Base-by-base conservation (phyloP, 2,888 invertebrate species). In the Habrosyne pyritoides region DNA sequence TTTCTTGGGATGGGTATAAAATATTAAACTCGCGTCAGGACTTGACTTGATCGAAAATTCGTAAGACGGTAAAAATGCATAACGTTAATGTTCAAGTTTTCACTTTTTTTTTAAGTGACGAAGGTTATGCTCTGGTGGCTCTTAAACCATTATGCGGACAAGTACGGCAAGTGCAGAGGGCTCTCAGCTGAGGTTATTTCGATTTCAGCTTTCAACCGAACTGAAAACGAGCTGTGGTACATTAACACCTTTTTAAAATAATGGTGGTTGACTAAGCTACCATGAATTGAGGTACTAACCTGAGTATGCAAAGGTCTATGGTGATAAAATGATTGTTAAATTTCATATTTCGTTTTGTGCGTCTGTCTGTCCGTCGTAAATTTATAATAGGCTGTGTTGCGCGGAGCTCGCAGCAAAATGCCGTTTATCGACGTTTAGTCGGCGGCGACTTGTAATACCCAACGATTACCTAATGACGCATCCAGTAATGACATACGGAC, bases 351-450 rank as follows among this genome's bases (percentile, higher is more conserved):
- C 57, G 47, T 63, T 58, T 59, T 60, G 63, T 64, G 63, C 56
- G 70, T 54, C 66, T 61, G 71, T 67, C 74, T 68, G 73, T 71
- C 69, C 69, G 64, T 76, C 77, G 72, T 81, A 81, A 83, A 82
- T 75, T 75, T 59, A 69, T 84, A 83, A 84, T 81, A 78, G 78
- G 75, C 77, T 66, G 47, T 36, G 46, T 52, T 22, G 47, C 24
- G 8, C 42, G 65, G 65, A 63, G 57, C 64, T 62, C 64, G 58
- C 65, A 61, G 67, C 72, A 70, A 72, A 74, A 69, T 75, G 75
- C 69, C 88, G 84, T 89, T 91, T 90, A 89, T 83, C 88, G 81
- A 66, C 86, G 83, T 89, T 91, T 91, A 91, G 85, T 73, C 79
- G 76, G 77, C 79, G 74, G 74, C 81, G 79, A 79, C 79, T 78